Percentiles rank a stretch among this genome's conserved stretches.
phyloP scores from a whole-genome alignment of 2,888 invertebrate genomes.

The Temnothorax rugatulus region DNA sequence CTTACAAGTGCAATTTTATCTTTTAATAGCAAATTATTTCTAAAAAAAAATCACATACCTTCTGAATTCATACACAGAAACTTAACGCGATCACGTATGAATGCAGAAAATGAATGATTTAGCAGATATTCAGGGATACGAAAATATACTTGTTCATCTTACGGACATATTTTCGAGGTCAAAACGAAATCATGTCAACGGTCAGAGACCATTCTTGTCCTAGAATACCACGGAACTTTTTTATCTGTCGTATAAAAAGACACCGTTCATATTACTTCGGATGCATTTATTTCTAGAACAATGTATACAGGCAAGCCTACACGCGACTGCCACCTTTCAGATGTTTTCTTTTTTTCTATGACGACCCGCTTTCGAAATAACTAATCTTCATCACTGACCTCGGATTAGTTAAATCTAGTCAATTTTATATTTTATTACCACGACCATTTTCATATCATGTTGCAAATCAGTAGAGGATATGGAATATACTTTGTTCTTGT shows the following conservation, averaged over 20 bases:
- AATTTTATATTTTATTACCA: constrained; percentile 1
- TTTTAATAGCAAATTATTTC: not conserved
- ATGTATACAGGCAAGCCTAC: no score
- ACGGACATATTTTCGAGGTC: constrained; percentile 23
- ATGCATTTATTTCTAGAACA: constrained; percentile 17
- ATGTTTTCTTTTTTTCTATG: constrained; percentile 10
- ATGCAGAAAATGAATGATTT: not conserved
- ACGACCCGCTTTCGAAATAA: not conserved
- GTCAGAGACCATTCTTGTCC: constrained; percentile 26
- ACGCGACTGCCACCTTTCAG: not conserved
- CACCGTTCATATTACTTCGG: constrained; percentile 1
- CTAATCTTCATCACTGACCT: not conserved
- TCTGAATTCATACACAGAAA: not conserved
- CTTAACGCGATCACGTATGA: not conserved
- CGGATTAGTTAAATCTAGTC: not conserved
- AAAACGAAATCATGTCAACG: constrained; percentile 30
- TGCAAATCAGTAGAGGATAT: not conserved
- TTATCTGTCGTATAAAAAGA: constrained; percentile 25
- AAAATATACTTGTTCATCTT: constrained; percentile 34
- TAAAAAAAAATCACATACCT: not conserved
- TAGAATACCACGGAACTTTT: constrained; percentile 24
- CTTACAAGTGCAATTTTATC: not conserved
- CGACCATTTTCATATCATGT: not conserved
- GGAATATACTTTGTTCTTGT: not conserved
- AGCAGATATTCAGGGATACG: constrained; percentile 13